Conservation (phyloP, 2,888 invertebrate genomes). For the Eubasilissa splendida region DNA sequence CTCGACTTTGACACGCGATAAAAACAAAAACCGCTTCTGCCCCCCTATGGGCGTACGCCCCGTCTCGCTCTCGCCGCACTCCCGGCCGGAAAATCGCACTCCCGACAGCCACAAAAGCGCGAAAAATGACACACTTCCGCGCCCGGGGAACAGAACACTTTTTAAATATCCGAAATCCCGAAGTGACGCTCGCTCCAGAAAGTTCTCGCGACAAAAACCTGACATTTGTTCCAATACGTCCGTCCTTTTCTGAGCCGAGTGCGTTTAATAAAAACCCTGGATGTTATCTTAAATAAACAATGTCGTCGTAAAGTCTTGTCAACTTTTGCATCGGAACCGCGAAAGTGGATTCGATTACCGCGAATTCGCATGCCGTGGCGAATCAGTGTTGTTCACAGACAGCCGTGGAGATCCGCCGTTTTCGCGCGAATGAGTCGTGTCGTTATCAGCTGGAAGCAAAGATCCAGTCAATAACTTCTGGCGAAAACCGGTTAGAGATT, state of each 20-base stretch:
- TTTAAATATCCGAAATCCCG: constrained; percentile 10
- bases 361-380: background rate
- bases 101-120: constrained; percentile 22
- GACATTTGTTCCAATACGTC: background rate
- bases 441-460: constrained; percentile 61
- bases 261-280: constrained; percentile 35
- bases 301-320: constrained; percentile 43
- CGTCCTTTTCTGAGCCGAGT: constrained; percentile 51
- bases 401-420: constrained; percentile 40
- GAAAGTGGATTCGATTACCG: constrained; percentile 23
- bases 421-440: constrained; percentile 59
- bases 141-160: background rate
- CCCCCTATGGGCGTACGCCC: constrained; percentile 48
- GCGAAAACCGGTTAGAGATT: constrained; percentile 73
- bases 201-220: background rate
- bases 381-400: constrained; percentile 20
- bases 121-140: background rate
- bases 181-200: background rate
- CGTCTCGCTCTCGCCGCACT: constrained; percentile 36
- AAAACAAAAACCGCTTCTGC: constrained; percentile 51
- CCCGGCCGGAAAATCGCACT: constrained; percentile 8
- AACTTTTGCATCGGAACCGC: constrained; percentile 3
- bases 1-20: constrained; percentile 57
- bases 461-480: constrained; percentile 66
- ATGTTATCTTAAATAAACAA: constrained; percentile 44